Conservation (phyloP, 2,113 vertebrate genomes). For the Hippolais icterina region DNA sequence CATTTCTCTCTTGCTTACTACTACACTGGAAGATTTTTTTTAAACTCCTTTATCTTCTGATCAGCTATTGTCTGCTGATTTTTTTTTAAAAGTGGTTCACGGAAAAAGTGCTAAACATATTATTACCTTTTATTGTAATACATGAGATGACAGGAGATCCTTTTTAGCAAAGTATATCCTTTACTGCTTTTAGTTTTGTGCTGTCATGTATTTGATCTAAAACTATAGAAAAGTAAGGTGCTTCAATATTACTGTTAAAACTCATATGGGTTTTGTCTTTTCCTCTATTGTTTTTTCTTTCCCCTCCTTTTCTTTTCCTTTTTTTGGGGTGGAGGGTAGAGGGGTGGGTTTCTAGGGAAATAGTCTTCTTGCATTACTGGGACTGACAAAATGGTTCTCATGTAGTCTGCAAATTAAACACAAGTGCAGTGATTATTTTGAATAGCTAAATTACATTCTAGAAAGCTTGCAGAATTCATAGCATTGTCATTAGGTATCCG, state of each 20-base stretch:
- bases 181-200: constrained; percentile 76
- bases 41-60: constrained; percentile 76
- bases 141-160: constrained; percentile 79
- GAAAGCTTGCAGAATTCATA: constrained; percentile 91
- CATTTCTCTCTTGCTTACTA: constrained; percentile 82
- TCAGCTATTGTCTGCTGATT: constrained; percentile 78
- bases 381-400: constrained; percentile 83
- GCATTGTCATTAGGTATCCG: constrained; percentile 89
- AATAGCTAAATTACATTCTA: constrained; percentile 93
- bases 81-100: constrained; percentile 70
- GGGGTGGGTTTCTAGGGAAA: constrained; percentile 71
- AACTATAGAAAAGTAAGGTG: constrained; percentile 78
- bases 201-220: constrained; percentile 79
- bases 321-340: constrained; percentile 67
- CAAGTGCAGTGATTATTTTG: constrained; percentile 88
- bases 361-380: constrained; percentile 80
- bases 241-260: constrained; percentile 77
- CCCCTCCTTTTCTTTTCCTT: neutral
- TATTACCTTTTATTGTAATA: constrained; percentile 81
- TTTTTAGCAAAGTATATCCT: constrained; percentile 80
- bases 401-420: constrained; percentile 85
- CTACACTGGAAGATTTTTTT: constrained; percentile 52
- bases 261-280: constrained; percentile 73
- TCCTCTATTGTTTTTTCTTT: constrained; percentile 33
- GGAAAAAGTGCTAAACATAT: constrained; percentile 81